These are phyloP conservation scores for Otus sunia DNA, from an alignment of 2,113 vertebrate genomes.

Conservation along the genomic window DNA sequence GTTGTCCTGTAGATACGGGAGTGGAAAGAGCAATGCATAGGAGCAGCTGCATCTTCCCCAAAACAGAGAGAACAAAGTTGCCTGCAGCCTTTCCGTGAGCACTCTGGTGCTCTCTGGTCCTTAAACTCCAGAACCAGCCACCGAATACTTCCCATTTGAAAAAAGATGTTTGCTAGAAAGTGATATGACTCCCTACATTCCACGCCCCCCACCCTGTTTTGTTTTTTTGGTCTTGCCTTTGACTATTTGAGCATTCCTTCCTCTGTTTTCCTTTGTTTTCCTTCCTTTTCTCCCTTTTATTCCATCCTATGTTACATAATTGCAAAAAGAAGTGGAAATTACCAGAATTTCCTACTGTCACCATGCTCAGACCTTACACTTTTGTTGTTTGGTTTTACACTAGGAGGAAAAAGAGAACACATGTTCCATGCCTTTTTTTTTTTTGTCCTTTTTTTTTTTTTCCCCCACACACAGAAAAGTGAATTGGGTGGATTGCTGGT, in stretches of 20 bases:
- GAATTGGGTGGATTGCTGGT: not conserved
- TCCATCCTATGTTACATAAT: not conserved
- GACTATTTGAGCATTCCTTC: not conserved
- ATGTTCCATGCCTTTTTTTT: not conserved
- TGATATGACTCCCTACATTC: fast-evolving
- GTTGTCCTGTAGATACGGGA: fast-evolving
- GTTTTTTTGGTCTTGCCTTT: not conserved
- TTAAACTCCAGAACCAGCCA: not conserved
- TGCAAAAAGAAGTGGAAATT: not conserved
- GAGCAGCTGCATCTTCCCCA: not conserved
- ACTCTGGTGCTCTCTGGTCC: not conserved
- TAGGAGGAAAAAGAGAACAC: not conserved
- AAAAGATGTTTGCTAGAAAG: not conserved
- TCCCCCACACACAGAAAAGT: not conserved
- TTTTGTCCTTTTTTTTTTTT: not conserved
- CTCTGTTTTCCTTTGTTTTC: not conserved
- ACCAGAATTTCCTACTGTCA: not conserved
- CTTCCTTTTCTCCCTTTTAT: not conserved
- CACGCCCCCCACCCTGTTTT: fast-evolving
- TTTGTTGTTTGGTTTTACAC: not conserved
- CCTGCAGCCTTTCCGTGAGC: not conserved
- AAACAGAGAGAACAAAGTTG: not conserved
- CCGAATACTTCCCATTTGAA: not conserved
- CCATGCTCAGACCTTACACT: not conserved
- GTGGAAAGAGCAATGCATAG: not conserved